These are phyloP conservation scores for Tachina lurida DNA, from an alignment of 2,888 invertebrate genomes.

Conservation along the genomic window DNA sequence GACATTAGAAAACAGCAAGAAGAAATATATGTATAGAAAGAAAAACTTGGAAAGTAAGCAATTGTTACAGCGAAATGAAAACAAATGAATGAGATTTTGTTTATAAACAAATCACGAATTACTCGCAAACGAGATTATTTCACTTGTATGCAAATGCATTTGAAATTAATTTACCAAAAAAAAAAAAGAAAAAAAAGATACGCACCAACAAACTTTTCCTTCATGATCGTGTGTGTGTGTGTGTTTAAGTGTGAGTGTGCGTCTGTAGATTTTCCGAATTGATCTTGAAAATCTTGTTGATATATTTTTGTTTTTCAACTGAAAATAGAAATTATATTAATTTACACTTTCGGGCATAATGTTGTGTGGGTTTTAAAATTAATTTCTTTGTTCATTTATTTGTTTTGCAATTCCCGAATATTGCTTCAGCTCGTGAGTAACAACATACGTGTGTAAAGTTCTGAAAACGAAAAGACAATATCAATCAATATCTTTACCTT, in stretches of 20 bases:
- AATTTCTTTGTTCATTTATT: neutral
- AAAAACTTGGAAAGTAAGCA: neutral
- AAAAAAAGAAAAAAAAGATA: neutral
- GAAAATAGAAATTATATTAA: constrained; percentile 12
- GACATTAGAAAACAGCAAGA: constrained; percentile 12
- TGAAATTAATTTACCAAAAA: neutral
- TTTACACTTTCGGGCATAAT: constrained; percentile 11
- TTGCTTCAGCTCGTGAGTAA: neutral
- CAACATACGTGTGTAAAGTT: neutral
- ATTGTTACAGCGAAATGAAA: constrained; percentile 18
- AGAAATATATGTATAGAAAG: neutral
- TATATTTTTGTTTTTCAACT: neutral
- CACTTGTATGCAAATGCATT: constrained; percentile 28
- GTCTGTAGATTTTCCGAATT: constrained; percentile 16
- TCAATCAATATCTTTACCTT: too few species aligned
- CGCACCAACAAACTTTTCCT: neutral
- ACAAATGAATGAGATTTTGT: constrained; percentile 53
- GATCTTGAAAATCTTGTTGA: constrained; percentile 46
- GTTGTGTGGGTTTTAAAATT: constrained; percentile 6
- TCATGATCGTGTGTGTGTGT: too few species aligned
- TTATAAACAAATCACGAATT: constrained; percentile 56
- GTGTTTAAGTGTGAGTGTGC: neutral
- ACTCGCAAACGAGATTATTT: neutral
- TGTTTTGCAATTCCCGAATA: neutral
- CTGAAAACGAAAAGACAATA: neutral